phyloP scores from a whole-genome alignment of 2,797 vertebrate genomes.

The Amphiprion clarkii region DNA sequence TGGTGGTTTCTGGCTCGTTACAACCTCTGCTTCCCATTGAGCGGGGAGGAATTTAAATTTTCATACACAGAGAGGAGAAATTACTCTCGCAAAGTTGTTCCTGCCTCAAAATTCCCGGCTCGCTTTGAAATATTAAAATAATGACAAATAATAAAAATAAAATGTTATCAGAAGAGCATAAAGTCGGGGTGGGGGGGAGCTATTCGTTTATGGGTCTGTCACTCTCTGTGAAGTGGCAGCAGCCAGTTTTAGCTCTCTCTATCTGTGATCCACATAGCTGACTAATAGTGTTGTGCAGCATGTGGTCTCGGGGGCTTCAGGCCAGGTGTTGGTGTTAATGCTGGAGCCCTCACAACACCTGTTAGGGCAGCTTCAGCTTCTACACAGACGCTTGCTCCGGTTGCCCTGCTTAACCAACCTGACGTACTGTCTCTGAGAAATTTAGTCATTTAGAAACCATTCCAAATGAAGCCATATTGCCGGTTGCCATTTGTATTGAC shows the following conservation, averaged over 20 bases:
- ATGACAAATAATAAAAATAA: conserved; percentile 33
- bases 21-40: conserved; percentile 76
- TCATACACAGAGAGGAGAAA: conserved; percentile 68
- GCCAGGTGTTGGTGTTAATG: conserved; percentile 81
- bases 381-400: conserved; percentile 40
- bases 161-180: conserved; percentile 73
- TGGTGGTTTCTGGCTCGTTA: conserved; percentile 80
- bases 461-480: conserved; percentile 1
- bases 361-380: conserved; percentile 62
- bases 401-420: conserved; percentile 63
- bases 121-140: conserved; percentile 64
- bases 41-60: conserved; percentile 74
- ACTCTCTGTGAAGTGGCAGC: conserved; percentile 68
- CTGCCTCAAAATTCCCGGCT: conserved; percentile 60
- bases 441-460: conserved; percentile 14
- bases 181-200: neutral
- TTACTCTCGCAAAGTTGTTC: conserved; percentile 58
- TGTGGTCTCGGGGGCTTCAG: conserved; percentile 71
- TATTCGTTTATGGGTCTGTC: conserved; percentile 59
- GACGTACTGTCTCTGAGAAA: conserved; percentile 30
- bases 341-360: conserved; percentile 76
- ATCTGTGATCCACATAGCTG: conserved; percentile 75
- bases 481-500: conserved; percentile 2
- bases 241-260: conserved; percentile 62
- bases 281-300: conserved; percentile 74